Evolutionary conservation across 2,888 invertebrate species (phyloP).

Genomic region (Drosophila paramelanica): DNA sequence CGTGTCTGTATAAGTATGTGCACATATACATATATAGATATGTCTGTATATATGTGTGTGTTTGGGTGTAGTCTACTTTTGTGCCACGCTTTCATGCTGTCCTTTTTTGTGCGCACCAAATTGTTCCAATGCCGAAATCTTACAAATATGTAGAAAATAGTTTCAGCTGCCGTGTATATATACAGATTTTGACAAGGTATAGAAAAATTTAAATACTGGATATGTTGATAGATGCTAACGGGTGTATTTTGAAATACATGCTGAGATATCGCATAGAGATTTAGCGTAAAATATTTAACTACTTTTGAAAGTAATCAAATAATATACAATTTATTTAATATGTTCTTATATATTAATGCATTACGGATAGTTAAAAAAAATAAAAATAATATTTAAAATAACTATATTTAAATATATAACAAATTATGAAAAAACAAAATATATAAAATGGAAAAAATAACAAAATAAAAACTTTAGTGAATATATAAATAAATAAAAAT

Average conservation of each 20-base stretch:
- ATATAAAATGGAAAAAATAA: too few species aligned
- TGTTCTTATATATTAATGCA: too few species aligned
- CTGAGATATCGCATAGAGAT: background rate
- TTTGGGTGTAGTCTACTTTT: conserved; percentile 43
- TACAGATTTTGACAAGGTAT: conserved; percentile 15
- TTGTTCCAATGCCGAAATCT: conserved; percentile 64
- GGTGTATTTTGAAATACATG: background rate
- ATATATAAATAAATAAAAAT: background rate
- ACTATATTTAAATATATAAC: too few species aligned
- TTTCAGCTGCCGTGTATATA: conserved; percentile 40
- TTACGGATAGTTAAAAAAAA: too few species aligned
- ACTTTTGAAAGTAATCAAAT: background rate
- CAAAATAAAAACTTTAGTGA: too few species aligned
- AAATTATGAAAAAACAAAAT: too few species aligned
- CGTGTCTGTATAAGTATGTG: background rate
- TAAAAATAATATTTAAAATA: too few species aligned
- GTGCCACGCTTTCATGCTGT: conserved; percentile 50
- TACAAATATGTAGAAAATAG: conserved; percentile 64
- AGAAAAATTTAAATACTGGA: conserved; percentile 15
- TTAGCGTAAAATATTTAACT: background rate
- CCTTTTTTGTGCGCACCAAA: conserved; percentile 36
- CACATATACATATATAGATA: background rate
- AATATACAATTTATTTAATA: too few species aligned
- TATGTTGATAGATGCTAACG: background rate
- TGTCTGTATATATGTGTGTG: background rate